Evolutionary conservation across 1,140 invertebrate species (phyloP).

Genomic region (Dolichoris vasculosae): DNA sequence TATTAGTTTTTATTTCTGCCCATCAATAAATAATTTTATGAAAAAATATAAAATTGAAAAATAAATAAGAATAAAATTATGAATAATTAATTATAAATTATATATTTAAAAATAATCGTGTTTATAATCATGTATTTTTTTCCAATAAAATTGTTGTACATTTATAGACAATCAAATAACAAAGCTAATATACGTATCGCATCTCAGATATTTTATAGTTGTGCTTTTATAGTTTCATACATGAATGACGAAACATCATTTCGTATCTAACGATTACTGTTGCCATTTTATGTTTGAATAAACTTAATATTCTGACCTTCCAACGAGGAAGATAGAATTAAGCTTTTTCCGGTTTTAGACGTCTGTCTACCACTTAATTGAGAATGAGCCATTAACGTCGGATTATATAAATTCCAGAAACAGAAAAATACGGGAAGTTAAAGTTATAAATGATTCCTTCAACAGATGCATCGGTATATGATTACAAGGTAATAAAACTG

Average conservation of each 20-base stretch:
- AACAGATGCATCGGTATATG: neutral
- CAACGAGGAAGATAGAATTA: neutral
- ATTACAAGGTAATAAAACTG: neutral
- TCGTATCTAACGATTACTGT: neutral
- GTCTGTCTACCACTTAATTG: neutral
- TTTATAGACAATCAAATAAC: too few species aligned
- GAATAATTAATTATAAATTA: too few species aligned
- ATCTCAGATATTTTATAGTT: too few species aligned
- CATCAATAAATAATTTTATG: too few species aligned
- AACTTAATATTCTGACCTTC: neutral
- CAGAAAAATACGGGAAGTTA: neutral
- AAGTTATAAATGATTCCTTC: neutral
- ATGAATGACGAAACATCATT: neutral
- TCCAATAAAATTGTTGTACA: too few species aligned
- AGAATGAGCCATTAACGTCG: neutral
- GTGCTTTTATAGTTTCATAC: neutral
- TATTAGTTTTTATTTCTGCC: too few species aligned
- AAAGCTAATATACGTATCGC: too few species aligned
- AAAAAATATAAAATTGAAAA: too few species aligned
- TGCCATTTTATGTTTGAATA: neutral
- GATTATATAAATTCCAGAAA: slow-evolving; percentile 11
- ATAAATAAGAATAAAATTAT: too few species aligned
- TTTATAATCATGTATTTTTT: too few species aligned
- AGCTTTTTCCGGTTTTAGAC: neutral
- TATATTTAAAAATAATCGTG: too few species aligned